phyloP scores from a whole-genome alignment of 2,888 invertebrate genomes.

The Gymnoscelis rufifasciata region DNA sequence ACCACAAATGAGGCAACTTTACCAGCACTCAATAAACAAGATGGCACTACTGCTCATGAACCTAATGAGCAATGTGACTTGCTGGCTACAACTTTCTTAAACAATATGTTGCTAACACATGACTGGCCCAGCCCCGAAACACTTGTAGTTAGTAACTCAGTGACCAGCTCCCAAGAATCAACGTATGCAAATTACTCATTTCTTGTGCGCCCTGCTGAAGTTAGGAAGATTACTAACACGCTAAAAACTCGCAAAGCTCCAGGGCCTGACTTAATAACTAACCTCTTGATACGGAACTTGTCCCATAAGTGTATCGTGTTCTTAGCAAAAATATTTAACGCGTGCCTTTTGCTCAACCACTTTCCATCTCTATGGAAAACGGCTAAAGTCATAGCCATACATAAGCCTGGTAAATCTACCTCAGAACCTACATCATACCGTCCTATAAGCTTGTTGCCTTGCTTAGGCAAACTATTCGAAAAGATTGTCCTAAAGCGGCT shows the following conservation, averaged over 20 bases:
- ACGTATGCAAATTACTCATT: not conserved
- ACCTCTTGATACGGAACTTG: slow-evolving; percentile 2
- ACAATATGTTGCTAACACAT: no score
- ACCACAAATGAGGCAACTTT: no score
- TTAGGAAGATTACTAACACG: not conserved
- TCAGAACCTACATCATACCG: slow-evolving; percentile 4
- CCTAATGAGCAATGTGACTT: no score
- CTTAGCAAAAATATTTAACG: slow-evolving; percentile 8
- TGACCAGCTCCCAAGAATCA: no score
- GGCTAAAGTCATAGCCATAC: slow-evolving; percentile 7
- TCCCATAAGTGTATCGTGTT: slow-evolving; percentile 5
- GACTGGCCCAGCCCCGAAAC: no score
- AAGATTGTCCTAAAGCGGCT: slow-evolving; percentile 5
- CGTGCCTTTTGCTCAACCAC: not conserved
- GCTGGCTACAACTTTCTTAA: no score
- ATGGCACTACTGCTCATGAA: no score
- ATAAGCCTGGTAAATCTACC: slow-evolving; percentile 4
- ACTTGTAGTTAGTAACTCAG: no score
- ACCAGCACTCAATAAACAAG: no score
- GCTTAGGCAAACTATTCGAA: slow-evolving; percentile 9
- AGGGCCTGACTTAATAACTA: slow-evolving; percentile 6
- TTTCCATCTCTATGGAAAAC: slow-evolving; percentile 3
- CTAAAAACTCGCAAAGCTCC: not conserved
- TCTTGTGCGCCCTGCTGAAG: not conserved
- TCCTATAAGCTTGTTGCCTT: slow-evolving; percentile 6